These are phyloP conservation scores for Amphilophus citrinellus DNA, from an alignment of 2,113 vertebrate genomes.

Conservation along the genomic window DNA sequence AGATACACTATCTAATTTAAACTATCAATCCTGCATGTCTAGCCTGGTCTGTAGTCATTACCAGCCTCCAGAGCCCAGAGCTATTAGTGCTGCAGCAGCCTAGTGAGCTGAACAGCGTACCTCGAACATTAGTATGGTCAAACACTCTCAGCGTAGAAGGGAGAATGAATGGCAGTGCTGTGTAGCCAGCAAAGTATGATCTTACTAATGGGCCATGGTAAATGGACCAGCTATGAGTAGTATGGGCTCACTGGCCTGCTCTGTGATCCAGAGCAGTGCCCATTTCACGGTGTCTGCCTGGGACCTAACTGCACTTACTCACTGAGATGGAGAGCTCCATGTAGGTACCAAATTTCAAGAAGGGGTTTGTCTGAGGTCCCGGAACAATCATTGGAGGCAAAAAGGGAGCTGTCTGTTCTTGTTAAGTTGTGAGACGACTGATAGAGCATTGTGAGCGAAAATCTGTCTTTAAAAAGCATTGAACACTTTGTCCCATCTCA, in stretches of 20 bases:
- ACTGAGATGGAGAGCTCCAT: constrained; percentile 75
- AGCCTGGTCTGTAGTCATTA: constrained; percentile 64
- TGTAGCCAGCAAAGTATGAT: constrained; percentile 70
- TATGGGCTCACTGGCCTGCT: constrained; percentile 63
- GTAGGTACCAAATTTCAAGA: constrained; percentile 32
- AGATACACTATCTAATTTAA: constrained; percentile 75
- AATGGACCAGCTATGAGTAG: constrained; percentile 75
- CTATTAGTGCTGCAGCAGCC: constrained; percentile 66
- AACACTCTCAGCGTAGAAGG: constrained; percentile 58
- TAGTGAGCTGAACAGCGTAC: constrained; percentile 65
- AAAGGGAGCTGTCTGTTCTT: constrained; percentile 39
- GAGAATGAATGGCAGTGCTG: constrained; percentile 66
- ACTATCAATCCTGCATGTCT: constrained; percentile 75
- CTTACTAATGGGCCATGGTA: constrained; percentile 81
- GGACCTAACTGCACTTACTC: constrained; percentile 73
- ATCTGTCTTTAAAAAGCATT: constrained; percentile 38
- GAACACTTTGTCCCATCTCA: constrained; percentile 26
- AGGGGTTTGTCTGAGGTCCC: constrained; percentile 44
- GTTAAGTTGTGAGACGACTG: constrained; percentile 49
- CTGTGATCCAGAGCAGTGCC: constrained; percentile 77
- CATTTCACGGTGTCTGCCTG: constrained; percentile 83
- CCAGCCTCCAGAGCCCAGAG: constrained; percentile 52
- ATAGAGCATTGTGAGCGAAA: constrained; percentile 22
- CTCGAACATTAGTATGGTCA: constrained; percentile 68
- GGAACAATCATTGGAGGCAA: constrained; percentile 42